phyloP scores from a whole-genome alignment of 2,888 invertebrate genomes.

The Xanthorhoe designata region DNA sequence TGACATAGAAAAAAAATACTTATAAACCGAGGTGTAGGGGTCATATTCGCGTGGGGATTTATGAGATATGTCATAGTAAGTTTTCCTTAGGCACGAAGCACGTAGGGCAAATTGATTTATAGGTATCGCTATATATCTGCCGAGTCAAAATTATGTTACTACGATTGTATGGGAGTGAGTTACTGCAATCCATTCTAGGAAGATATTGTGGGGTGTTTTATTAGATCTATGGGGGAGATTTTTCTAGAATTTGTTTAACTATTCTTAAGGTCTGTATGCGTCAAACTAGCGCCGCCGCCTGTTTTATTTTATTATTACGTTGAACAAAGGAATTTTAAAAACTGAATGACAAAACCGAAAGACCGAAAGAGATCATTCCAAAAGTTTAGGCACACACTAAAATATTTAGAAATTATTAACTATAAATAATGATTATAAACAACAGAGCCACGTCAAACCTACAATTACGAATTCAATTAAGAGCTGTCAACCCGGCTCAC shows the following conservation, averaged over 20 bases:
- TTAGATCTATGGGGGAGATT: not conserved
- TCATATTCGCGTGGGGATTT: conserved; percentile 16
- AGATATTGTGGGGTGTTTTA: conserved; percentile 14
- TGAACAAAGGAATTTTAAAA: too few species aligned
- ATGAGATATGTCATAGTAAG: conserved; percentile 44
- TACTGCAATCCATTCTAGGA: conserved; percentile 19
- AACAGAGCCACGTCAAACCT: too few species aligned
- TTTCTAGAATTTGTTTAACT: not conserved
- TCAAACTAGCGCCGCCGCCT: too few species aligned
- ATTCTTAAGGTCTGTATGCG: too few species aligned
- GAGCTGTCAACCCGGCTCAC: too few species aligned
- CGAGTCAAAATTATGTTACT: conserved; percentile 49
- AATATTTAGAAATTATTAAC: too few species aligned
- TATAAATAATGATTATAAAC: too few species aligned
- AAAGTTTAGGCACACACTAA: too few species aligned
- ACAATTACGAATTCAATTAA: too few species aligned
- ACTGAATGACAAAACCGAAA: too few species aligned
- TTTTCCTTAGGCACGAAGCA: conserved; percentile 45
- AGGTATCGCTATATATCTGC: conserved; percentile 55
- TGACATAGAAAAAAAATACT: conserved; percentile 6
- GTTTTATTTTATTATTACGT: too few species aligned
- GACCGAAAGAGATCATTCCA: too few species aligned
- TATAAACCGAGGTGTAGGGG: conserved; percentile 34
- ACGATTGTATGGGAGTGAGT: conserved; percentile 35
- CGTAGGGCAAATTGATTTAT: conserved; percentile 69